phyloP scores from a whole-genome alignment of 2,113 vertebrate genomes.

The Platichthys stellatus region DNA sequence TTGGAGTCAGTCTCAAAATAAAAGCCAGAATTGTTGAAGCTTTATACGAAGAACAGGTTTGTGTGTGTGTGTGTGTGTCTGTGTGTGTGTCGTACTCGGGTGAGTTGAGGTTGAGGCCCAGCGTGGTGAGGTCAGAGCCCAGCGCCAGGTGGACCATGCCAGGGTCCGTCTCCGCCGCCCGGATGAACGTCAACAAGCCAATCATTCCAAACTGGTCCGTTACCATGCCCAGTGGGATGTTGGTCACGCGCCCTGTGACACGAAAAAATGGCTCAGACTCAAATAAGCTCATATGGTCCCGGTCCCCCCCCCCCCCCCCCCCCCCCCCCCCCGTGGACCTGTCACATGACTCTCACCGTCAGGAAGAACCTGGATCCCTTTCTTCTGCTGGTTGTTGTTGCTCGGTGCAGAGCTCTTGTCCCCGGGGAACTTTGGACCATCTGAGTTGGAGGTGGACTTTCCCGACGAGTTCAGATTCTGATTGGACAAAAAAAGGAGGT shows the following conservation, averaged over 20 bases:
- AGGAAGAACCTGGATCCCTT: constrained; percentile 99
- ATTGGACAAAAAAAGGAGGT: constrained; percentile 7
- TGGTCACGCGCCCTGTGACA: constrained; percentile 93
- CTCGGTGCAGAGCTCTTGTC: constrained; percentile 90
- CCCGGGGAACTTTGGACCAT: constrained; percentile 98
- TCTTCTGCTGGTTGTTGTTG: constrained; percentile 99
- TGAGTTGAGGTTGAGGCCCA: constrained; percentile 99
- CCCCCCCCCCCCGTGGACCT: not conserved
- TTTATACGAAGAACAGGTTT: not conserved
- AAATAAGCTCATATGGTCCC: not conserved
- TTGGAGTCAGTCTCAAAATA: too few relatives aligned
- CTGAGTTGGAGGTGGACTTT: constrained; percentile 92
- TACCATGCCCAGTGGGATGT: constrained; percentile 99
- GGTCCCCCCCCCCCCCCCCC: too few relatives aligned
- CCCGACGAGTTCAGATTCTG: constrained; percentile 97
- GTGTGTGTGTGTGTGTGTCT: not conserved
- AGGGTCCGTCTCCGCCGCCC: constrained; percentile 98
- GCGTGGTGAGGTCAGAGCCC: constrained; percentile 98
- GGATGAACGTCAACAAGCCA: constrained; percentile 97
- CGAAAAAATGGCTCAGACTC: not conserved
- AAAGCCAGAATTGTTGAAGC: too few relatives aligned
- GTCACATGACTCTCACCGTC: constrained; percentile 85
- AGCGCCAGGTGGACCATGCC: constrained; percentile 99
- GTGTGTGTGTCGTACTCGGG: constrained; percentile 89
- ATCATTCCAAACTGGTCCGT: constrained; percentile 99